Base-by-base conservation (phyloP, 2,888 invertebrate genomes). In the Scrobipalpa costella region DNA sequence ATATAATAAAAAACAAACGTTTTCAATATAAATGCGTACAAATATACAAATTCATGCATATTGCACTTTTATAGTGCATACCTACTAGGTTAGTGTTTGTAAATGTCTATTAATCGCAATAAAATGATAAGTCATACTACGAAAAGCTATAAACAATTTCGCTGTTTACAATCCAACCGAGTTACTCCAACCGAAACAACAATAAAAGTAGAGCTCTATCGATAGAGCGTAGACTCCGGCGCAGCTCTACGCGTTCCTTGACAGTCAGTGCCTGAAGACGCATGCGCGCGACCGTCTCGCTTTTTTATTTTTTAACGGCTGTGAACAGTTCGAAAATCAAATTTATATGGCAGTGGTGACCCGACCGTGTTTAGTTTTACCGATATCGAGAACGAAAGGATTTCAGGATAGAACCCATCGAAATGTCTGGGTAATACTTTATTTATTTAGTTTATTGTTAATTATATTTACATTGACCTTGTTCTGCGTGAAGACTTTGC, bases 291-390 rank as follows among this genome's bases (percentile, higher is more conserved):
- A 84, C 75, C 85, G 88, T 84, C 79, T 85, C 71, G 55, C 55
- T 70, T 71, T 75, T 73, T 52, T 11, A 13, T 21, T 21, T 17
- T 7, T 52, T 74, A 66, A 70, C 70, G 69, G 71, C 68, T 72
- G 64, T 72, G 69, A 72, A 64, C 58, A 33, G 44, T 70, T 69
- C 69, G 74, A 77, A 76, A 78, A 81, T 76, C 79, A 75, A 74
- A 80, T 85, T 88, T 87, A 86, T 90, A 90, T 90, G 90, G 89
- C 90, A 89, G 88, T 89, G 83, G 84, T 85, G 85, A 86, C 78
- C 74, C 83, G 83, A 74, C 80, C 81, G 75, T 84, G 84, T 88
- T 55, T 55, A 83, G 84, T 80, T 85, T 85, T 87, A 34, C 79
- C 85, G 82, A 76, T 86, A 84, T 83, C 77, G 71, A 80, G 83